Evolutionary conservation across 2,888 invertebrate genomes (phyloP), one percentile per base, ranked within the genome.

Genomic region (Leptura quadrifasciata): DNA sequence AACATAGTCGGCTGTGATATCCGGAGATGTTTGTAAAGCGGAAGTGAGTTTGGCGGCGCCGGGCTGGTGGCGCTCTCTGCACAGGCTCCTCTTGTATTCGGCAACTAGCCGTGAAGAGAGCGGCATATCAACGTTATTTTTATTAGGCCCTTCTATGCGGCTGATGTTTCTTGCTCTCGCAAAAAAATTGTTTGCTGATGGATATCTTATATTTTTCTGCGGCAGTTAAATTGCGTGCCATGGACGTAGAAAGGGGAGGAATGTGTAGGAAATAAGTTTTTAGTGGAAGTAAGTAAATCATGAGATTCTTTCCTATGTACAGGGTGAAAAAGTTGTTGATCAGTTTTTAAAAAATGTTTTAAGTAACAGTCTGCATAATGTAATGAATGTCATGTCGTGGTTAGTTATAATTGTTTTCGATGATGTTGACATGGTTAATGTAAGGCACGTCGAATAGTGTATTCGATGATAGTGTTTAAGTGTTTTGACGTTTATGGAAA

Each of bases 11-110:
- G 52, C 47, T 18, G 65, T 24, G 71, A 72, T 72, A 75, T 75
- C 71, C 71, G 75, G 72, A n/a, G 18, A 12, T 27, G 57, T 27
- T 20, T 6, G 54, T 58, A 39, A 55, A 65, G 60, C 73, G 76
- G 74, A 76, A 76, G 74, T 52, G 54, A 57, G 47, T 58, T 55
- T 57, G 57, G 58, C 64, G 74, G 74, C 77, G 69, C 74, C 77
- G 73, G 21, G 60, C n/a, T 24, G 52, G 73, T 77, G 77, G 77
- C 75, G 77, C 77, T 75, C 77, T 69, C 77, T 70, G 18, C 65
- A 76, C 73, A 76, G 52, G n/a, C 21, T 31, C 31, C 67, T 21
- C 75, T 77, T 77, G 75, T 77, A 52, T 75, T 77, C 67, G 55
- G 58, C 75, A 77, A 77, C 61, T 65, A 31, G 47, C 64, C 77